A percentile compares a stretch with the other conserved stretches of the same genome.
Conservation (phyloP, 2,888 invertebrate genomes). For the Coelopa pilipes region DNA sequence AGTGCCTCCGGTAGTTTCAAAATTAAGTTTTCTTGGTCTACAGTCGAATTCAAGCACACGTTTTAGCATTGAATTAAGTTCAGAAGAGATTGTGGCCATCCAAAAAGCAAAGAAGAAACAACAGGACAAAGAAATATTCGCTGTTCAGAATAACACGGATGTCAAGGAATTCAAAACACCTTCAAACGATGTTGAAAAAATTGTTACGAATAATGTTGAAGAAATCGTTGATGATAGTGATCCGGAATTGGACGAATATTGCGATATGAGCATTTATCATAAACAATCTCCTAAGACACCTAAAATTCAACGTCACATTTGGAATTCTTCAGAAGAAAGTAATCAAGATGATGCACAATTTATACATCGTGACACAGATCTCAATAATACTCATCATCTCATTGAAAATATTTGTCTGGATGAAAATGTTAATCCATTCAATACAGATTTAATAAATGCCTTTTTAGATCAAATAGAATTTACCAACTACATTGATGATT, state of each 20-base stretch:
- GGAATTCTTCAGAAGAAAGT: slow-evolving; percentile 51
- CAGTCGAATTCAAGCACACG: not conserved
- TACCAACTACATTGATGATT: slow-evolving; percentile 71
- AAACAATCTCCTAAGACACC: slow-evolving; percentile 58
- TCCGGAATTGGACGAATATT: slow-evolving; percentile 30
- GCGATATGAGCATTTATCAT: slow-evolving; percentile 60
- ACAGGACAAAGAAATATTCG: not conserved
- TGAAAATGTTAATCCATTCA: slow-evolving; percentile 81
- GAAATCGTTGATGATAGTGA: not conserved
- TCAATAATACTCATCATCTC: slow-evolving; percentile 53
- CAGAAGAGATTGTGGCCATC: slow-evolving; percentile 26
- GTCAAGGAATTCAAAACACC: not conserved
- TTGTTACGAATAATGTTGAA: not conserved
- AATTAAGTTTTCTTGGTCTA: slow-evolving; percentile 35
- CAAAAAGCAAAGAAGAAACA: slow-evolving; percentile 14
- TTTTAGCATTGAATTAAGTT: slow-evolving; percentile 36
- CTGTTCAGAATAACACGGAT: slow-evolving; percentile 2
- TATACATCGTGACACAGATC: slow-evolving; percentile 49
- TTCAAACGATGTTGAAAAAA: not conserved
- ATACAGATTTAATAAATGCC: slow-evolving; percentile 74
- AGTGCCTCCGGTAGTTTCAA: slow-evolving; percentile 27
- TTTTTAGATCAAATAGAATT: slow-evolving; percentile 80
- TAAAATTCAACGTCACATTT: slow-evolving; percentile 48
- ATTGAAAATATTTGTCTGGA: slow-evolving; percentile 49
- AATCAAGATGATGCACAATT: slow-evolving; percentile 30